phyloP scores from a whole-genome alignment of 1,140 invertebrate species.

The Manduca sexta region DNA sequence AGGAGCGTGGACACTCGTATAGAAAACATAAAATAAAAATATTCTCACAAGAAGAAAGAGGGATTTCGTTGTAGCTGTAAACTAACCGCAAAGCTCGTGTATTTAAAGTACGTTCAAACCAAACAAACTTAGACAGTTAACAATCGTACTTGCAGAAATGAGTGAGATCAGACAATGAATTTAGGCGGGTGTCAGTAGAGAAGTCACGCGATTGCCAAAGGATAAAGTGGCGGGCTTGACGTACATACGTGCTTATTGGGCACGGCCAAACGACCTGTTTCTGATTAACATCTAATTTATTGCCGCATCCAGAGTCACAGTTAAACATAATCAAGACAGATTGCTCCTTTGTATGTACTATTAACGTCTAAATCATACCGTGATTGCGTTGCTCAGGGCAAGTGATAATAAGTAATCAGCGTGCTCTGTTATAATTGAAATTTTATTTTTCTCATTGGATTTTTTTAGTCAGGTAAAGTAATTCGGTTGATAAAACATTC shows the following conservation, averaged over 20 bases:
- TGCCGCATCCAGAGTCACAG: conserved; percentile 23
- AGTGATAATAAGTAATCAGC: conserved; percentile 9
- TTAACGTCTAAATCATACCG: conserved; percentile 11
- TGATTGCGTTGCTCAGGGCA: conserved; percentile 16
- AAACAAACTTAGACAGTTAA: too few species aligned
- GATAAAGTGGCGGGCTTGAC: not conserved
- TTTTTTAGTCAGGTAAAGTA: too few species aligned
- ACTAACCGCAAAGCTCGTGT: too few species aligned
- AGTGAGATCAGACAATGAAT: not conserved
- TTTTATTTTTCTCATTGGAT: not conserved
- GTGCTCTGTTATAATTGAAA: not conserved
- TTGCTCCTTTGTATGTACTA: conserved; percentile 15
- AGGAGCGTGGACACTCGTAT: too few species aligned
- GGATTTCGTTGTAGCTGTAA: too few species aligned
- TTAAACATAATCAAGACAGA: conserved; percentile 34
- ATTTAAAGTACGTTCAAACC: too few species aligned
- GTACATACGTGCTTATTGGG: conserved; percentile 21
- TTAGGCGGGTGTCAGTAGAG: not conserved
- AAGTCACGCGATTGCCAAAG: not conserved
- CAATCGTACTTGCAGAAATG: not conserved
- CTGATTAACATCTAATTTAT: conserved; percentile 49
- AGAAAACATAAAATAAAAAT: too few species aligned
- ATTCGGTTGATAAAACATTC: too few species aligned
- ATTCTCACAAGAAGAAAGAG: too few species aligned
- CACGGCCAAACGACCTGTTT: conserved; percentile 22